These are phyloP conservation scores for Octonoba sinensis DNA, from an alignment of 2,888 invertebrate species.

Conservation along the genomic window DNA sequence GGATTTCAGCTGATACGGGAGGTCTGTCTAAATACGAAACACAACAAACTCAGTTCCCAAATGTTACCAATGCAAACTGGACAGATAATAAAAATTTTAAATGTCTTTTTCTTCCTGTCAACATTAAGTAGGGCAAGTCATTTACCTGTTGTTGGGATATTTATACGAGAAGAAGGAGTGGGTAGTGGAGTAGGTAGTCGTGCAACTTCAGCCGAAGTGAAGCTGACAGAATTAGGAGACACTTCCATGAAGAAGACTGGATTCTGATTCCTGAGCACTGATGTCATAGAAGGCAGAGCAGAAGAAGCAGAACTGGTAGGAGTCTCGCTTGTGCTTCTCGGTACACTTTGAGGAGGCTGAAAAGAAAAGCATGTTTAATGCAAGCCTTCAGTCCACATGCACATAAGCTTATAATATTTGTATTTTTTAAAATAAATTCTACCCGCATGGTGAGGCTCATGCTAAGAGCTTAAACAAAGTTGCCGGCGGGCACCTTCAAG, in stretches of 20 bases:
- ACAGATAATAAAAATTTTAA: neutral
- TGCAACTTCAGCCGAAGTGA: conserved; percentile 70
- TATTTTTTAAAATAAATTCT: neutral
- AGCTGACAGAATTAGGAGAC: conserved; percentile 72
- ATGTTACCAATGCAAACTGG: neutral
- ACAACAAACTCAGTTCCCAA: neutral
- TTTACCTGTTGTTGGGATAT: neutral
- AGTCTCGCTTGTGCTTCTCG: too few species aligned
- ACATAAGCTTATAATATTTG: neutral
- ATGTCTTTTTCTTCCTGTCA: neutral
- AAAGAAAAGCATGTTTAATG: too few species aligned
- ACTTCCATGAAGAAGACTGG: conserved; percentile 76
- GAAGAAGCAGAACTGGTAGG: conserved; percentile 3
- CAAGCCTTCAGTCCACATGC: neutral
- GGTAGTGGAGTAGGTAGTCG: neutral
- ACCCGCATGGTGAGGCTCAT: neutral
- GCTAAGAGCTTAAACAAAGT: conserved; percentile 15
- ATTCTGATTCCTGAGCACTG: conserved; percentile 65
- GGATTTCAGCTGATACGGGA: neutral
- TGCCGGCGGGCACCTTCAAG: too few species aligned
- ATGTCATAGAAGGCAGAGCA: neutral
- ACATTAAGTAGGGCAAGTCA: neutral
- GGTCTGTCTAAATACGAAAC: neutral
- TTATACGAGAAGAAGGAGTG: too few species aligned
- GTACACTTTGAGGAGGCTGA: too few species aligned